A percentile compares a stretch with the other conserved stretches of the same genome.
phyloP scores from a whole-genome alignment of 2,113 vertebrate genomes.

The Pogona vitticeps region DNA sequence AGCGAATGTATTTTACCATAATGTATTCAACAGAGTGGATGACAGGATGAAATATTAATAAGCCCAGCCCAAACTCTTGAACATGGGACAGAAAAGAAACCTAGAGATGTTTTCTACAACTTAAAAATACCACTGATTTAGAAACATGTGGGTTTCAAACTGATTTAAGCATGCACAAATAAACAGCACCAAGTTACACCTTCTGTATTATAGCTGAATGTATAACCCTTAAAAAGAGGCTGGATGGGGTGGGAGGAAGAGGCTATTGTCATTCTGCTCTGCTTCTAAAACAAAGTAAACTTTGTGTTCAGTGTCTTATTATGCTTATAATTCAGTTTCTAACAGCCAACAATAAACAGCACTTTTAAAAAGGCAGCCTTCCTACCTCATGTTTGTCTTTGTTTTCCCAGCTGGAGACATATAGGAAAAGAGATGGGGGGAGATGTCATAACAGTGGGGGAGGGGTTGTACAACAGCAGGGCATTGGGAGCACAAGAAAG shows the following conservation, averaged over 20 bases:
- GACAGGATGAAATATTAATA: not conserved
- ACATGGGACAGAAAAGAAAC: not conserved
- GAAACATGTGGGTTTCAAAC: not conserved
- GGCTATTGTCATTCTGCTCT: too few relatives aligned
- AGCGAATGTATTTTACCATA: not conserved
- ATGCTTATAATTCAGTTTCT: not conserved
- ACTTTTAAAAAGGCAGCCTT: not conserved
- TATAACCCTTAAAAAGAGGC: not conserved
- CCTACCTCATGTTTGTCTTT: not conserved
- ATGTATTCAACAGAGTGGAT: not conserved
- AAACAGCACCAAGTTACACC: not conserved
- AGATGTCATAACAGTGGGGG: not conserved
- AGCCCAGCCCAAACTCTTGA: not conserved
- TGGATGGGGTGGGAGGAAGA: not conserved
- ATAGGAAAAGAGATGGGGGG: too few relatives aligned
- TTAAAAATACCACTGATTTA: constrained; percentile 2
- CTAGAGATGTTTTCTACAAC: not conserved
- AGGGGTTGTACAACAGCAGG: too few relatives aligned
- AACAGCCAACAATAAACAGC: not conserved
- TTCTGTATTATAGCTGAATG: not conserved
- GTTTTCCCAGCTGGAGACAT: not conserved
- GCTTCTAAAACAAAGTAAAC: too few relatives aligned
- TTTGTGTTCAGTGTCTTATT: not conserved
- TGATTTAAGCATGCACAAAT: not conserved
- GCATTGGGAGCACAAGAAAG: not conserved